phyloP scores from a whole-genome alignment of 2,797 vertebrate species.

The Ceyx erithaca region DNA sequence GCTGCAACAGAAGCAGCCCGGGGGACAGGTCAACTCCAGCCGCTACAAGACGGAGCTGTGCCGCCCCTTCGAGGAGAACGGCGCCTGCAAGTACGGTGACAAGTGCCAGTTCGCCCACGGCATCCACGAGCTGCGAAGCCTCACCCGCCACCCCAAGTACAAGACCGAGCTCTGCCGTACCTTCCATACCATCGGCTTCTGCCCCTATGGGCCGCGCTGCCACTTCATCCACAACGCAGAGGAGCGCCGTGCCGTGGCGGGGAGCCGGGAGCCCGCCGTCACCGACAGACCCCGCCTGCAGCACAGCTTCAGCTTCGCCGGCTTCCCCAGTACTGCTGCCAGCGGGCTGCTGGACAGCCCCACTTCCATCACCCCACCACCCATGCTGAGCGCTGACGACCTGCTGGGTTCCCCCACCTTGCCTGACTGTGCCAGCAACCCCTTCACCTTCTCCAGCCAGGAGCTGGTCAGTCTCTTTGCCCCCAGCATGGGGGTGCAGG shows the following conservation, averaged over 20 bases:
- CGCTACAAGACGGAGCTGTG: slow-evolving; percentile 96
- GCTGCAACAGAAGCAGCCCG: slow-evolving; percentile 86
- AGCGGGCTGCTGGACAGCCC: slow-evolving; percentile 93
- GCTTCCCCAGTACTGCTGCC: slow-evolving; percentile 89
- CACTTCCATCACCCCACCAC: slow-evolving; percentile 94
- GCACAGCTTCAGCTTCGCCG: slow-evolving; percentile 98
- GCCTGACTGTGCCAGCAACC: slow-evolving; percentile 92
- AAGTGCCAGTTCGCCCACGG: slow-evolving; percentile 95
- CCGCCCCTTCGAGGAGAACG: slow-evolving; percentile 93
- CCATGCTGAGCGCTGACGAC: slow-evolving; percentile 93
- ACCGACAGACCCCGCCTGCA: slow-evolving; percentile 91
- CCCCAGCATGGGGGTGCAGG: slow-evolving; percentile 87
- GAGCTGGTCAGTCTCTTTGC: slow-evolving; percentile 95
- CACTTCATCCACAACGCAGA: slow-evolving; percentile 95
- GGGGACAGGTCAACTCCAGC: slow-evolving; percentile 92
- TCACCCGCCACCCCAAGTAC: slow-evolving; percentile 93
- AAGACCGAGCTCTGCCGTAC: slow-evolving; percentile 96
- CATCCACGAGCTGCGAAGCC: slow-evolving; percentile 91
- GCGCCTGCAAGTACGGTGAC: slow-evolving; percentile 92
- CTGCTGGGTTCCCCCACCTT: slow-evolving; percentile 83
- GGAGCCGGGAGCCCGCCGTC: slow-evolving; percentile 80
- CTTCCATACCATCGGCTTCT: slow-evolving; percentile 97
- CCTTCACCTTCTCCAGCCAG: slow-evolving; percentile 98
- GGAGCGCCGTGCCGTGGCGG: slow-evolving; percentile 88
- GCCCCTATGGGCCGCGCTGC: slow-evolving; percentile 91